A percentile compares a stretch with the other conserved stretches of the same genome.
Conservation (phyloP, 2,797 vertebrate species). For the Malurus splendens region DNA sequence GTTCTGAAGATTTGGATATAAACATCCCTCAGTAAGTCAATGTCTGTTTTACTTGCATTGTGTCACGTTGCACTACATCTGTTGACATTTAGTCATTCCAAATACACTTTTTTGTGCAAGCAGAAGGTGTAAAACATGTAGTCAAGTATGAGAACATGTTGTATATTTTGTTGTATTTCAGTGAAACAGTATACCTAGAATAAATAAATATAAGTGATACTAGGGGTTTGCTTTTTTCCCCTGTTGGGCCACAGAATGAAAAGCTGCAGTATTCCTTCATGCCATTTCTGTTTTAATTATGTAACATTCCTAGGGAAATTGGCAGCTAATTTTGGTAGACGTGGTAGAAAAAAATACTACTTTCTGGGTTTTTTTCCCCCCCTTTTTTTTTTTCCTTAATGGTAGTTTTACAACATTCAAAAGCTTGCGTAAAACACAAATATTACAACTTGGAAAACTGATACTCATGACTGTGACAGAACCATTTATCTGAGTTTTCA, state of each 20-base stretch:
- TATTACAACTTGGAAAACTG: background rate
- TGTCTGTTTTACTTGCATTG: background rate
- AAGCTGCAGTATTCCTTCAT: background rate
- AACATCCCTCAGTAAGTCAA: background rate
- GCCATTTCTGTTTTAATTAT: background rate
- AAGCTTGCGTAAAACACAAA: background rate
- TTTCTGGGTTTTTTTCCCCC: no score
- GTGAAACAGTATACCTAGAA: background rate
- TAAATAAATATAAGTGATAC: background rate
- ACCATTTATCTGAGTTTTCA: background rate
- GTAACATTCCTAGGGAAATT: background rate
- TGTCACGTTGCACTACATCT: background rate
- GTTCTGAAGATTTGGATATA: background rate
- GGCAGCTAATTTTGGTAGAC: background rate
- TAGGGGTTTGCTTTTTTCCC: background rate
- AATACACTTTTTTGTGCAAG: background rate
- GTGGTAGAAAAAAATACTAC: background rate
- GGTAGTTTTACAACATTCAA: background rate
- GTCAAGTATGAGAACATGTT: background rate
- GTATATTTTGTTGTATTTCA: background rate
- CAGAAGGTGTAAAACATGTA: background rate
- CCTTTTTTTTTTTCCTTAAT: background rate
- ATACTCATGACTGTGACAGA: background rate
- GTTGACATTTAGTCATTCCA: background rate
- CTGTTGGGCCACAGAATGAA: background rate